A percentile compares a stretch with the other conserved stretches of the same genome.
Conservation (phyloP, 2,888 invertebrate genomes). For the Phortica magna region DNA sequence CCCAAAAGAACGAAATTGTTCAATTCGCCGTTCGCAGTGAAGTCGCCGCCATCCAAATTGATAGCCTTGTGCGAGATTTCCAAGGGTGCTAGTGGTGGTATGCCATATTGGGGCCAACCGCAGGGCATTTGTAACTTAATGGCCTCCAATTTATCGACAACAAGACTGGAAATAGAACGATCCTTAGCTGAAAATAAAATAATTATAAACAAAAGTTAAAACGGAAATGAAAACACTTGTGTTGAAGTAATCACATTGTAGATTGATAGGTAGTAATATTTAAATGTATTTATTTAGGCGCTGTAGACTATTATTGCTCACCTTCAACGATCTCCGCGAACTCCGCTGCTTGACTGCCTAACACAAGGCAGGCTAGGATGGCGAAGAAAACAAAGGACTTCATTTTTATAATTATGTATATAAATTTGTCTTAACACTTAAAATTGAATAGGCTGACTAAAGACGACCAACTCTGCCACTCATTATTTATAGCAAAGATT, state of each 20-base stretch:
- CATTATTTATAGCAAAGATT: neutral
- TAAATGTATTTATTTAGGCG: no score
- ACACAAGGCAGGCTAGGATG: conserved; percentile 42
- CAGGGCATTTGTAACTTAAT: conserved; percentile 58
- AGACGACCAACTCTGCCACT: neutral
- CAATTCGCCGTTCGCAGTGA: conserved; percentile 55
- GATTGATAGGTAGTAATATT: no score
- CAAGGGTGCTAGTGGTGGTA: conserved; percentile 70
- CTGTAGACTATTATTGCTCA: conserved; percentile 35
- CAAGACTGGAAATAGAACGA: conserved; percentile 57
- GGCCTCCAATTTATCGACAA: conserved; percentile 57
- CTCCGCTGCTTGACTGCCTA: conserved; percentile 49
- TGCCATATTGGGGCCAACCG: conserved; percentile 62
- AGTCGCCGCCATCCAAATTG: conserved; percentile 43
- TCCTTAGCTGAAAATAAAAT: conserved; percentile 55
- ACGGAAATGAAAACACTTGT: no score
- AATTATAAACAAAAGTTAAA: neutral
- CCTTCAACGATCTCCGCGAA: conserved; percentile 47
- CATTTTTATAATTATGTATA: conserved; percentile 44
- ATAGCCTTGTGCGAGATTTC: conserved; percentile 54
- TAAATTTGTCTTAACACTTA: neutral
- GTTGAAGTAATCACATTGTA: no score
- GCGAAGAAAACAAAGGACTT: conserved; percentile 49
- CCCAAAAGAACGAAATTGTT: conserved; percentile 58
- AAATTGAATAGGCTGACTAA: neutral